These are phyloP conservation scores for Ceraclea dissimilis DNA, from an alignment of 2,888 invertebrate species.

Conservation along the genomic window DNA sequence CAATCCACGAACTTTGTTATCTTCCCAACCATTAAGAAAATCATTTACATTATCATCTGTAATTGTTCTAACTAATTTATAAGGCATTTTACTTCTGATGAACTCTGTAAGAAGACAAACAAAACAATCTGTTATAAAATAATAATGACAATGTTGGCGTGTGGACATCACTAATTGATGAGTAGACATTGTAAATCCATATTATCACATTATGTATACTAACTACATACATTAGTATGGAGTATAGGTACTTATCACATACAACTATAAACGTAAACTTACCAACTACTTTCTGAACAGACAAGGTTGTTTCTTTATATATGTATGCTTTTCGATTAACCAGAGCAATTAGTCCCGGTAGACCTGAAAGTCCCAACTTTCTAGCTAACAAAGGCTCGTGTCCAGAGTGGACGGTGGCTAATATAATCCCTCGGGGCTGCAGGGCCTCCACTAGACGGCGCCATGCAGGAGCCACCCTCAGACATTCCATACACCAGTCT, in stretches of 20 bases:
- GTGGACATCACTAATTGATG: too few relatives aligned
- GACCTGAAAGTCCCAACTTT: constrained; percentile 69
- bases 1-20: constrained; percentile 85
- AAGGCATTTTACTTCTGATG: constrained; percentile 79
- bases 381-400: constrained; percentile 71
- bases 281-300: constrained; percentile 76
- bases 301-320: constrained; percentile 75
- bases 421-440: constrained; percentile 73
- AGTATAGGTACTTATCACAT: too few relatives aligned
- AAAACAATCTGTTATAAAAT: too few relatives aligned
- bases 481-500: constrained; percentile 92
- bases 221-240: too few relatives aligned
- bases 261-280: too few relatives aligned
- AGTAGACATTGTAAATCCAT: too few relatives aligned
- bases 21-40: constrained; percentile 83
- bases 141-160: too few relatives aligned
- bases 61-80: constrained; percentile 64
- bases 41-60: constrained; percentile 63
- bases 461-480: constrained; percentile 81
- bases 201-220: too few relatives aligned
- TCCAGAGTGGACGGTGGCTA: constrained; percentile 79
- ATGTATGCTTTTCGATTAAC: constrained; percentile 78
- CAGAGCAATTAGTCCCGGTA: constrained; percentile 74
- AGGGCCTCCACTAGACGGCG: constrained; percentile 77
- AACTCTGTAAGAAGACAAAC: constrained; percentile 55